Evolutionary conservation across 23 tunicate genomes (phyloP), one percentile per base, ranked within the genome.

Genomic region (Aplidium turbinatum): DNA sequence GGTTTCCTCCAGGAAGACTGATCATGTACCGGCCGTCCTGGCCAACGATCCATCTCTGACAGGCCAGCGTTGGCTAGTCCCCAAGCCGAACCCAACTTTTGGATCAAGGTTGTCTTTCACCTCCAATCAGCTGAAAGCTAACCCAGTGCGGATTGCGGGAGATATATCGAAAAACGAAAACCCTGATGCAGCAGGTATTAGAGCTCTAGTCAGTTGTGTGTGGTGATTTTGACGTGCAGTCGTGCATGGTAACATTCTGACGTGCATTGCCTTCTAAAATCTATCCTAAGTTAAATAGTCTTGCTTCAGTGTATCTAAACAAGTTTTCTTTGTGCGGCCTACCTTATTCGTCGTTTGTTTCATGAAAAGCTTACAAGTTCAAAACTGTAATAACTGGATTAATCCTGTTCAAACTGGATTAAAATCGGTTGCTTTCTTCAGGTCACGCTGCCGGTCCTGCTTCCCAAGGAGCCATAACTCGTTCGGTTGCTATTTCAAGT

Each of bases 401-500:
- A n/a, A 47, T 19, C 53, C 53, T 20, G 53, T n/a, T 47, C 53
- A 47, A 0, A 19, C n/a, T n/a, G n/a, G n/a, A n/a, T n/a, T 50
- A 27, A 28, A 25, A 47, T 7, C 63, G 47, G 64, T 27, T 48
- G 18, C 16, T 4, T 36, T 55, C 27, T 35, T 18, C 66, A 86
- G 93, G 93, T 52, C 85, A 86, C 52, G 79, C 93, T 38, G 85
- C 93, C 18, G 79, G 81, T 21, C 93, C 93, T 1, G 63, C 93
- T 2, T 79, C 93, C 22, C 93, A 85, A 0, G 93, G 93, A 2
- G 84, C 73, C 9, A 62, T 74, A 13, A 72, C 93, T 0, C 75
- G 81, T 24, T n/a, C n/a, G n/a, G n/a, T n/a, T n/a, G 79, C 92
- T 30, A 46, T 33, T 45, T 71, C 72, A 63, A 74, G 84, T 0